phyloP scores from a whole-genome alignment of 2,113 vertebrate genomes.

The Narcine bancroftii region DNA sequence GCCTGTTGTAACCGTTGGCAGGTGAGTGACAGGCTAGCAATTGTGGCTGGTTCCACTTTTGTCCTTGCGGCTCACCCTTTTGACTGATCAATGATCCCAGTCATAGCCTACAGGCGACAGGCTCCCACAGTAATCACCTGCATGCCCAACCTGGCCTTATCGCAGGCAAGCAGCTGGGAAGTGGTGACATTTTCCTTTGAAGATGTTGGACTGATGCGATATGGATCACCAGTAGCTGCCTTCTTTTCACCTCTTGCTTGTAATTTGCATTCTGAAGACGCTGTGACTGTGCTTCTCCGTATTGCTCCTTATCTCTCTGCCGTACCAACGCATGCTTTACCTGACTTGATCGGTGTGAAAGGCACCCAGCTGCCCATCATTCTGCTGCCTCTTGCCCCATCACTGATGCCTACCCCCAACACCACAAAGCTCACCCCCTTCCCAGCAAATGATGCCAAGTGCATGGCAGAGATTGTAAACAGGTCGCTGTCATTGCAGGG shows the following conservation, averaged over 20 bases:
- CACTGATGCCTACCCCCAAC: background rate
- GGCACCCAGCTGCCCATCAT: background rate
- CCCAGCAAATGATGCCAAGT: background rate
- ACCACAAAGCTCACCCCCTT: too few species aligned
- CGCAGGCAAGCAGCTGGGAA: conserved; percentile 17
- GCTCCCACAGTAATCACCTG: background rate
- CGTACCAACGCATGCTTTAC: background rate
- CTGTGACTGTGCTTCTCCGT: background rate
- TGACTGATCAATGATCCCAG: conserved; percentile 16
- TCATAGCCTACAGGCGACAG: background rate
- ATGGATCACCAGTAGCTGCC: background rate
- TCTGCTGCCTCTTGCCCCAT: background rate
- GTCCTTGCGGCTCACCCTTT: background rate
- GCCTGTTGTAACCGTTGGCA: background rate
- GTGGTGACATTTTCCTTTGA: background rate
- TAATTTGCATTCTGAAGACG: conserved; percentile 3
- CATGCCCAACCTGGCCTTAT: background rate
- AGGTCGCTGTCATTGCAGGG: background rate
- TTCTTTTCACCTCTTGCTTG: background rate
- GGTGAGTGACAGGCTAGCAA: background rate
- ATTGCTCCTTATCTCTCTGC: background rate
- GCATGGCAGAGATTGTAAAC: background rate
- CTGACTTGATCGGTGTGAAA: background rate
- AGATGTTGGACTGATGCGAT: background rate
- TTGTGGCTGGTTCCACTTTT: background rate